These are phyloP conservation scores for Pseudonaja textilis DNA, from an alignment of 2,113 vertebrate species.

Conservation along the genomic window DNA sequence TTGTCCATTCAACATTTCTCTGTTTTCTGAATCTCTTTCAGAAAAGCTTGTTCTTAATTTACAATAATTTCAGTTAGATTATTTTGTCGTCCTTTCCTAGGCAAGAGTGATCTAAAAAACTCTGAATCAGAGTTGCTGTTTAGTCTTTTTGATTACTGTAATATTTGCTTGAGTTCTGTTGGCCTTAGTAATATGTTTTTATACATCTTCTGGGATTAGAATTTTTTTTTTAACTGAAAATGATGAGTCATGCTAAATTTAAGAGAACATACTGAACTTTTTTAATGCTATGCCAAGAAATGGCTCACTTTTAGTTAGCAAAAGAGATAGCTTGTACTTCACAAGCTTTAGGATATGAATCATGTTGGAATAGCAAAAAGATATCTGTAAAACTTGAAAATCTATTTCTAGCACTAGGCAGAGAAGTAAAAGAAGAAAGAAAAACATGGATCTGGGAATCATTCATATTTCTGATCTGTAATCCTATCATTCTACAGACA, in stretches of 20 bases:
- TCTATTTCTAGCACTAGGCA: conserved; percentile 4
- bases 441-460: not conserved
- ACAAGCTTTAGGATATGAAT: not conserved
- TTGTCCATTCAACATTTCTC: not conserved
- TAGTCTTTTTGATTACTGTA: not conserved
- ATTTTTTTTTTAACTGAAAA: conserved; percentile 15
- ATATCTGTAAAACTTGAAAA: rapidly evolving
- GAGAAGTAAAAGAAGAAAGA: not conserved
- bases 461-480: not conserved
- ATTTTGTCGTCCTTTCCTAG: not conserved
- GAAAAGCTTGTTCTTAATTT: not conserved
- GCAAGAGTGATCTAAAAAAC: not conserved
- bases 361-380: conserved; percentile 7
- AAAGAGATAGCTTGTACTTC: not conserved
- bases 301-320: conserved; percentile 16
- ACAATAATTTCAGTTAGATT: not conserved
- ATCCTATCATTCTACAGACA: not conserved
- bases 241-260: conserved; percentile 31
- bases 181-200: conserved; percentile 8
- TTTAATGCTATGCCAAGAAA: conserved; percentile 18
- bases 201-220: not conserved
- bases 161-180: not conserved
- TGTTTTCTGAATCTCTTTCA: not conserved
- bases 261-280: conserved; percentile 52
- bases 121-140: not conserved